Evolutionary conservation across 2,888 invertebrate genomes (phyloP).

Genomic region (Dendrolimus pini): DNA sequence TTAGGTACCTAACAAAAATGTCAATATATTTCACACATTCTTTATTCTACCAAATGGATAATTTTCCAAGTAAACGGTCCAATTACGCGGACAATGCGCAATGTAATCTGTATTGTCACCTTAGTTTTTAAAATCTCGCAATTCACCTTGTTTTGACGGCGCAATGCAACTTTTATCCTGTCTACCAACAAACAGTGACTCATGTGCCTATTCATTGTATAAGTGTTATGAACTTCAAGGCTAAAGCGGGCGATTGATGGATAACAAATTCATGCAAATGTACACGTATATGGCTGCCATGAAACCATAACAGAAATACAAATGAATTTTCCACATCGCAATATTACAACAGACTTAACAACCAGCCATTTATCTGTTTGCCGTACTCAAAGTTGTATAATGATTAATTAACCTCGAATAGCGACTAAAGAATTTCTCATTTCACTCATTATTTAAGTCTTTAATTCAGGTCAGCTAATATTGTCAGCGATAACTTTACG

Average conservation of each 20-base stretch:
- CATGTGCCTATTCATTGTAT: conserved; percentile 20
- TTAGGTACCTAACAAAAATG: background rate
- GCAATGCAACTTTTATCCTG: conserved; percentile 30
- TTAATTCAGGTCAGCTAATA: no score
- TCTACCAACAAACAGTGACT: conserved; percentile 33
- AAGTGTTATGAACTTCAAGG: conserved; percentile 31
- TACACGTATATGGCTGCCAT: conserved; percentile 1
- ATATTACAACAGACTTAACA: background rate
- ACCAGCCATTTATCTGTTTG: background rate
- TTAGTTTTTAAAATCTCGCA: conserved; percentile 15
- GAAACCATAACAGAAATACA: background rate
- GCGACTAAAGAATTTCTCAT: no score
- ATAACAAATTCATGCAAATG: conserved; percentile 10
- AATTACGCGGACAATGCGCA: conserved; percentile 12
- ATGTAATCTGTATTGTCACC: conserved; percentile 10
- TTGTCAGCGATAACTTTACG: no score
- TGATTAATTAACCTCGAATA: no score
- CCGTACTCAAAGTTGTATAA: no score
- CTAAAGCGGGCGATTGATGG: conserved; percentile 23
- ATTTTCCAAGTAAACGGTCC: conserved; percentile 10
- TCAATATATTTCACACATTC: background rate
- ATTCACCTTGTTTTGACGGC: conserved; percentile 33
- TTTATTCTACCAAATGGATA: background rate
- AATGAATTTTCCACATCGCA: background rate
- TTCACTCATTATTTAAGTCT: no score